Evolutionary conservation across 2,113 vertebrate species (phyloP).

Genomic region (Rhombomys opimus): DNA sequence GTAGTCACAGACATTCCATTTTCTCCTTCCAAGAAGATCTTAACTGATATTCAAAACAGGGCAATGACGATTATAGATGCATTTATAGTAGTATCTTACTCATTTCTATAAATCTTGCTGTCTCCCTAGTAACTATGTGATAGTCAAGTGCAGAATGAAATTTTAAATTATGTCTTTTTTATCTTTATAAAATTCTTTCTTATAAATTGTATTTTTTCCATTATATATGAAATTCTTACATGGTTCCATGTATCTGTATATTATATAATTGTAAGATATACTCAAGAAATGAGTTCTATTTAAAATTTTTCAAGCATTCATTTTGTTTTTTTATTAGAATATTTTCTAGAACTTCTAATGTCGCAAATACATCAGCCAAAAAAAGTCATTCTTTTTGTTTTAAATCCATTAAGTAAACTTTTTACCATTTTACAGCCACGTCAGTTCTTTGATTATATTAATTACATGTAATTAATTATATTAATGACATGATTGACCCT

Average conservation of each 20-base stretch:
- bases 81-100: constrained; percentile 21
- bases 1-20: background rate
- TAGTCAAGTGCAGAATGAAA: background rate
- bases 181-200: background rate
- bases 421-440: background rate
- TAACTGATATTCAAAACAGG: constrained; percentile 4
- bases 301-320: background rate
- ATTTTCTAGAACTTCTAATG: constrained; percentile 16
- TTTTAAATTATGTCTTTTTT: constrained; percentile 27
- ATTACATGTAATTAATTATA: too few species aligned
- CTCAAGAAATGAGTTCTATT: constrained; percentile 37
- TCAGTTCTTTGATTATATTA: constrained; percentile 10
- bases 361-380: constrained; percentile 26
- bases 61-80: constrained; percentile 8
- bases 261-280: background rate
- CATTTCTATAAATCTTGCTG: constrained; percentile 7
- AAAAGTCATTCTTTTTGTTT: constrained; percentile 29
- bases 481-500: background rate
- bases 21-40: constrained; percentile 36
- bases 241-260: background rate
- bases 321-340: background rate
- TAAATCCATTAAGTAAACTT: constrained; percentile 8
- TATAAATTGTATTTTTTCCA: constrained; percentile 22
- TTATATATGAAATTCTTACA: constrained; percentile 4
- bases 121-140: background rate